A percentile compares a stretch with the other conserved stretches of the same genome.
Conservation (phyloP, 2,113 vertebrate species). For the Chloropsis cyanopogon region DNA sequence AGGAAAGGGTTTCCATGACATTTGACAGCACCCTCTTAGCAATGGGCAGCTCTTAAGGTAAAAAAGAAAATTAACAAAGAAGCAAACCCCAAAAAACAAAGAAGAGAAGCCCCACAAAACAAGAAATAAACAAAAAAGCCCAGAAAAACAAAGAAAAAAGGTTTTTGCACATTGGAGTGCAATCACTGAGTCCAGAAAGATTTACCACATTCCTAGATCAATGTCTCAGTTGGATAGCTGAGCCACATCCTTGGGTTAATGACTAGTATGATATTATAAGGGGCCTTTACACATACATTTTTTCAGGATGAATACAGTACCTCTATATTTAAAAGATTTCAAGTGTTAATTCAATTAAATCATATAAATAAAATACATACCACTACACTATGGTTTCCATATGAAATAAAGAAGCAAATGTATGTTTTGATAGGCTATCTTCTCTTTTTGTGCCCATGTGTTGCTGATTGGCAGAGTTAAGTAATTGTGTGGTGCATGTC, state of each 20-base stretch:
- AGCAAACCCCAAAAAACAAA: neutral
- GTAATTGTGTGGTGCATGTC: neutral
- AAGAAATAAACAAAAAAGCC: neutral
- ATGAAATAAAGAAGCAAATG: neutral
- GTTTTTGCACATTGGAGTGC: neutral
- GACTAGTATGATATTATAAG: neutral
- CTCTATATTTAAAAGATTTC: neutral
- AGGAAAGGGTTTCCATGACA: accelerated
- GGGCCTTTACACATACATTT: neutral
- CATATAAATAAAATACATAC: neutral
- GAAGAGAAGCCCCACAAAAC: neutral
- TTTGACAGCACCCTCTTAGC: neutral
- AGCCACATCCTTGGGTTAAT: neutral
- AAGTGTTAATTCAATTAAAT: neutral
- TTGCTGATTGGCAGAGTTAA: neutral
- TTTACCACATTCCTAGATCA: neutral
- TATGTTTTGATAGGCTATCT: neutral
- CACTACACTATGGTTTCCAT: neutral
- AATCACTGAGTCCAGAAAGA: neutral
- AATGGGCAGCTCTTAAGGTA: neutral
- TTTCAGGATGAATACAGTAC: neutral
- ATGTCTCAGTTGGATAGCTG: neutral
- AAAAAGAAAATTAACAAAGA: neutral
- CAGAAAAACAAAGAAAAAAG: neutral
- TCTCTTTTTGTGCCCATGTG: neutral